phyloP scores from a whole-genome alignment of 2,888 invertebrate genomes.

The Epinotia brunnichana region DNA sequence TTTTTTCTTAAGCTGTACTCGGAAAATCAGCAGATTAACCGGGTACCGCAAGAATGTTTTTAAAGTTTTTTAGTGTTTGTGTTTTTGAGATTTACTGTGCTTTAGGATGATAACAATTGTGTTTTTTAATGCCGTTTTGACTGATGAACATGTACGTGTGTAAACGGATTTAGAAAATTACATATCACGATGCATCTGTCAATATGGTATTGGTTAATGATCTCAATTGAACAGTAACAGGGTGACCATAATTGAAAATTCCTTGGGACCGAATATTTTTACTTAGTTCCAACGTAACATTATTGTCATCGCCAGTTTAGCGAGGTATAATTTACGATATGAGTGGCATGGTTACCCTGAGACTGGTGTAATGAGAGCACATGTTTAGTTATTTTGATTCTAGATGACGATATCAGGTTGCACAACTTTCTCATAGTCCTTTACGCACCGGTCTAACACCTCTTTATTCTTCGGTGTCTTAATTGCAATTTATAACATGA shows the following conservation, averaged over 20 bases:
- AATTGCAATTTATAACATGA: slow-evolving; percentile 47
- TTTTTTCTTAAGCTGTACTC: slow-evolving; percentile 50
- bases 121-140: slow-evolving; percentile 24
- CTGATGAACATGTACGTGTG: background rate
- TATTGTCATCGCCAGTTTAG: background rate
- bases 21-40: slow-evolving; percentile 34
- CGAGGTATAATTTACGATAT: background rate
- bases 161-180: background rate
- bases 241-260: background rate
- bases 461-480: slow-evolving; percentile 46
- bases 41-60: slow-evolving; percentile 28
- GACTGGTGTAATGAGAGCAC: background rate
- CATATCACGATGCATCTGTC: background rate
- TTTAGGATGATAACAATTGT: slow-evolving; percentile 28
- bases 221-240: slow-evolving; percentile 2
- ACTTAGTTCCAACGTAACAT: background rate
- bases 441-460: slow-evolving; percentile 40
- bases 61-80: slow-evolving; percentile 19
- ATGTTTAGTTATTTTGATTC: slow-evolving; percentile 1
- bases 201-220: background rate
- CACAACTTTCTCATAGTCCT: slow-evolving; percentile 28
- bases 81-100: slow-evolving; percentile 30
- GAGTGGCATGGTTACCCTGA: background rate
- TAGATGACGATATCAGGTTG: background rate
- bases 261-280: background rate